phyloP scores from a whole-genome alignment of 2,113 vertebrate species.

The Athene noctua region DNA sequence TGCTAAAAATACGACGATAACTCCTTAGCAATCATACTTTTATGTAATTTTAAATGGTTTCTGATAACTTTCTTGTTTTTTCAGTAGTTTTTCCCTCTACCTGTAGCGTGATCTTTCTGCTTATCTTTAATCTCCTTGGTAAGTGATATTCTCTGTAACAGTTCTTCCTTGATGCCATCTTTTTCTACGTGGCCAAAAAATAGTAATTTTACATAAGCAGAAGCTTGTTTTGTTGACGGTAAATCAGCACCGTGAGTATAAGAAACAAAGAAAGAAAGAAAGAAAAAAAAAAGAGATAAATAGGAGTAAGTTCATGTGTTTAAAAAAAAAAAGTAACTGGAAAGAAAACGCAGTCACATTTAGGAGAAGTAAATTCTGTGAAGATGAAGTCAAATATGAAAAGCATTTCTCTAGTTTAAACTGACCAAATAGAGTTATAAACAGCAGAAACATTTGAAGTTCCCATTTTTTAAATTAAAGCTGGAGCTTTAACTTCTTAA shows the following conservation, averaged over 20 bases:
- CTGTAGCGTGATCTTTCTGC: conserved; percentile 50
- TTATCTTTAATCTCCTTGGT: conserved; percentile 69
- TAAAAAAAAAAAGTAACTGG: neutral
- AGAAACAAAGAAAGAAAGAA: neutral
- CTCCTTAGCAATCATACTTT: neutral
- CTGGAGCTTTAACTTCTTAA: conserved; percentile 10
- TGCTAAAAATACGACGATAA: conserved; percentile 2
- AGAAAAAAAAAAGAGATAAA: neutral
- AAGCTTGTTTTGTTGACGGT: conserved; percentile 64
- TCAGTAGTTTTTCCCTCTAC: conserved; percentile 46
- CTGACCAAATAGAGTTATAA: conserved; percentile 27
- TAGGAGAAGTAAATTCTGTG: conserved; percentile 54
- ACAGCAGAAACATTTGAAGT: conserved; percentile 24
- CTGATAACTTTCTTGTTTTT: conserved; percentile 10
- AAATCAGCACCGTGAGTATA: conserved; percentile 55
- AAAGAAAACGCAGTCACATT: conserved; percentile 36
- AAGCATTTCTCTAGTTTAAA: conserved; percentile 63
- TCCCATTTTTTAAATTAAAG: conserved; percentile 17
- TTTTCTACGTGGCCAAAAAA: conserved; percentile 58
- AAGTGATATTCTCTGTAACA: conserved; percentile 59
- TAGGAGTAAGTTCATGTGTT: neutral
- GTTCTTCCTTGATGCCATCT: conserved; percentile 68
- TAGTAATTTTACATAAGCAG: conserved; percentile 62
- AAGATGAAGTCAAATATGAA: conserved; percentile 50
- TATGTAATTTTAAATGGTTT: neutral